These are phyloP conservation scores for Seira ritae DNA, from an alignment of 2,888 invertebrate genomes.

Conservation along the genomic window DNA sequence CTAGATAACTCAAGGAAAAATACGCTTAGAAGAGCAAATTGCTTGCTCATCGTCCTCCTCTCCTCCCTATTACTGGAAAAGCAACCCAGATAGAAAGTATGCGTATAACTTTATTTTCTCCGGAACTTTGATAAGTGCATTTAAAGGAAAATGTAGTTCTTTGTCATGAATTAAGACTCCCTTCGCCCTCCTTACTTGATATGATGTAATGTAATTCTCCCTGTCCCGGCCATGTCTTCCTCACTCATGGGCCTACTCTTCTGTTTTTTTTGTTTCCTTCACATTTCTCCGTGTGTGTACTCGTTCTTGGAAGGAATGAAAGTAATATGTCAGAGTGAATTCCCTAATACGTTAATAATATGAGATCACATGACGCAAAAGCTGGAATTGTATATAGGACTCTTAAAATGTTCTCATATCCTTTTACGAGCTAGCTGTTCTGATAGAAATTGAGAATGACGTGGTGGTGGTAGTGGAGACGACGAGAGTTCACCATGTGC, in stretches of 20 bases:
- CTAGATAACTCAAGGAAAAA: too few species aligned
- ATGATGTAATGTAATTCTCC: conserved; percentile 1
- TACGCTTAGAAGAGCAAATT: neutral
- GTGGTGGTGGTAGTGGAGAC: too few species aligned
- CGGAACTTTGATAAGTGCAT: conserved; percentile 1
- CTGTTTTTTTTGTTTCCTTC: neutral
- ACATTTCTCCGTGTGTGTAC: neutral
- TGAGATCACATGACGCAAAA: neutral
- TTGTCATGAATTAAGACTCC: neutral
- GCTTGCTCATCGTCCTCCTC: neutral
- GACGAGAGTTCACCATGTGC: too few species aligned
- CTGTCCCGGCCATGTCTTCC: too few species aligned
- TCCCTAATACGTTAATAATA: conserved; percentile 11
- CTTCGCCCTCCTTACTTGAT: neutral
- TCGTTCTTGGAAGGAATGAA: neutral
- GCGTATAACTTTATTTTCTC: neutral
- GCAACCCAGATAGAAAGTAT: too few species aligned
- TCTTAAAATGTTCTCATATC: neutral
- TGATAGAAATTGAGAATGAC: too few species aligned
- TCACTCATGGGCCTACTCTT: neutral
- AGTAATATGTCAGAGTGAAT: conserved; percentile 6
- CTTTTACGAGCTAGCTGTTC: too few species aligned
- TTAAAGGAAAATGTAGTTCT: conserved; percentile 2
- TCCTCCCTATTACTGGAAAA: neutral
- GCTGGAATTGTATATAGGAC: neutral